Evolutionary conservation across 2,113 vertebrate genomes (phyloP).

Genomic region (Pseudorasbora parva): DNA sequence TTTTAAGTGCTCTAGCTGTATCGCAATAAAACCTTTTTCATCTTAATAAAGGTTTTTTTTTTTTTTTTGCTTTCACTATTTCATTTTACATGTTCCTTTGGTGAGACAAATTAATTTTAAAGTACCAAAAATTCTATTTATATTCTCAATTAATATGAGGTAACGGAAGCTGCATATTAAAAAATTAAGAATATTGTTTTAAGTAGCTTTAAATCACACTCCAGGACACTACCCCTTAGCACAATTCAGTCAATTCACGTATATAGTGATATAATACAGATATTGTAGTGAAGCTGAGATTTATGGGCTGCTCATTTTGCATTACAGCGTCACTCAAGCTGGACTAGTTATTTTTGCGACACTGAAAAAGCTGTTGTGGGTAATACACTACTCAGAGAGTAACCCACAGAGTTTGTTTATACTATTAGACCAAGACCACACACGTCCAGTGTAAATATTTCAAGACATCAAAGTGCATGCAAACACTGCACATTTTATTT

Average conservation of each 20-base stretch:
- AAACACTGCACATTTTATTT: slow-evolving; percentile 34
- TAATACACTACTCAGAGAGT: slow-evolving; percentile 13
- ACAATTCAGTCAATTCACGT: not conserved
- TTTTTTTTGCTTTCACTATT: too few relatives aligned
- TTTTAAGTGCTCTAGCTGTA: not conserved
- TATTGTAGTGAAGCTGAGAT: not conserved
- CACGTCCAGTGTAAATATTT: slow-evolving; percentile 41
- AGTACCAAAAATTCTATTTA: slow-evolving; percentile 3
- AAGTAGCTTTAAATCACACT: not conserved
- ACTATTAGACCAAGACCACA: slow-evolving; percentile 44
- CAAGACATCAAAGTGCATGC: slow-evolving; percentile 34
- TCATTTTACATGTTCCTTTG: not conserved
- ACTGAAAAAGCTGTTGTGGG: slow-evolving; percentile 19
- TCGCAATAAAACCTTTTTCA: not conserved
- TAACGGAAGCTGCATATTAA: not conserved
- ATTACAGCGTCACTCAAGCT: not conserved
- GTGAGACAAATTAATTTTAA: not conserved
- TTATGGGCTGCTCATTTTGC: not conserved
- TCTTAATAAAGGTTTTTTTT: too few relatives aligned
- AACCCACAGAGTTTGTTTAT: slow-evolving; percentile 38
- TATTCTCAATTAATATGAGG: not conserved
- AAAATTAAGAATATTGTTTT: not conserved
- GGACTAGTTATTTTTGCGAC: slow-evolving; percentile 26
- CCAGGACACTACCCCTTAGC: not conserved
- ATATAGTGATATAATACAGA: too few relatives aligned